Evolutionary conservation across 2,888 invertebrate species (phyloP).

Genomic region (Tupiocoris notatus): DNA sequence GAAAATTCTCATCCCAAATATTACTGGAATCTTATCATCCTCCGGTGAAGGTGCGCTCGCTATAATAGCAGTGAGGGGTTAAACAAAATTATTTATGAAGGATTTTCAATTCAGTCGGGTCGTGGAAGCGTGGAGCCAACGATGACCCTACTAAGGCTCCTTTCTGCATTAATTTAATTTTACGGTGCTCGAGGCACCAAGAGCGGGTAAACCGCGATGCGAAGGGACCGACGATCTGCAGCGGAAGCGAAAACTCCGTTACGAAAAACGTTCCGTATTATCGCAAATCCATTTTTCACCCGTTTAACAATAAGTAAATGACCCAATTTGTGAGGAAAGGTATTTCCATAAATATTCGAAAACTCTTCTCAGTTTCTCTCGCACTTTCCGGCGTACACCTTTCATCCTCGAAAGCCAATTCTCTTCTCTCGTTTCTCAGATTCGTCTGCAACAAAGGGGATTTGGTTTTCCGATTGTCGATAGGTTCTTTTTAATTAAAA

Average conservation of each 20-base stretch:
- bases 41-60: neutral
- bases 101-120: neutral
- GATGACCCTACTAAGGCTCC: conserved; percentile 21
- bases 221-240: conserved; percentile 1
- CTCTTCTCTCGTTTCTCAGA: neutral
- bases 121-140: neutral
- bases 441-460: neutral
- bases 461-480: neutral
- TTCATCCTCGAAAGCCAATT: neutral
- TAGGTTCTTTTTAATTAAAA: neutral
- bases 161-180: conserved; percentile 15
- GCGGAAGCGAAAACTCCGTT: conserved; percentile 10
- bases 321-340: conserved; percentile 18
- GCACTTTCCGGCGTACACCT: neutral
- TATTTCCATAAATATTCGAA: conserved; percentile 26
- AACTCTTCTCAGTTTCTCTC: neutral
- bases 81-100: neutral
- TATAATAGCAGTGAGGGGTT: neutral
- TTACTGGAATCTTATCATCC: neutral
- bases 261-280: neutral
- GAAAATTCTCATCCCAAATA: neutral
- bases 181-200: conserved; percentile 8
- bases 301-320: conserved; percentile 19
- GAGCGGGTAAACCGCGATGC: conserved; percentile 9
- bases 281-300: conserved; percentile 15